A percentile compares a stretch with the other conserved stretches of the same genome.
These are phyloP conservation scores for Eublepharis macularius DNA, from an alignment of 2,113 vertebrate genomes.

Conservation along the genomic window DNA sequence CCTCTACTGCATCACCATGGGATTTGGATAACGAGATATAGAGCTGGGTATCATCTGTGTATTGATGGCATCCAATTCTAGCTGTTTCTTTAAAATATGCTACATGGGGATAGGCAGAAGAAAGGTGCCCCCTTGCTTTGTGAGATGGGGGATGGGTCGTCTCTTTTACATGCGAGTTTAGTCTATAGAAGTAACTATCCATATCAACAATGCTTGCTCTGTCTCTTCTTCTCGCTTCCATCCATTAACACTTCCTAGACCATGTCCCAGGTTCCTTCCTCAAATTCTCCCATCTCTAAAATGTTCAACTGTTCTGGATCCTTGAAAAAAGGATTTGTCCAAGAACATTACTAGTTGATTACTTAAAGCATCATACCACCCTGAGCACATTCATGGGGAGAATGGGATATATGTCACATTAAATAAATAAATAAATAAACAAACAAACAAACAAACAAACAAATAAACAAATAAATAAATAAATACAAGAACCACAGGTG, in stretches of 20 bases:
- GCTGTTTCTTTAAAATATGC: constrained; percentile 27
- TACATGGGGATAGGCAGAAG: constrained; percentile 8
- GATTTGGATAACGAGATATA: too few species aligned
- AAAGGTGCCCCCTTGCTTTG: background rate
- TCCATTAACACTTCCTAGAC: background rate
- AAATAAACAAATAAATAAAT: too few species aligned
- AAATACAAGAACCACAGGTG: rapidly evolving
- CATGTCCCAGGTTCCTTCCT: background rate
- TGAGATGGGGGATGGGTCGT: background rate
- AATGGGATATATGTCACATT: background rate
- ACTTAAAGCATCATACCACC: background rate
- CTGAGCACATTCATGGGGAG: too few species aligned
- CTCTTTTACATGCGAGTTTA: background rate
- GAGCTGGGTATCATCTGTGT: too few species aligned
- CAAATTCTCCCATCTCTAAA: background rate
- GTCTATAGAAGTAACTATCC: background rate
- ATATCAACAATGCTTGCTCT: background rate
- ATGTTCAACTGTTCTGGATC: background rate
- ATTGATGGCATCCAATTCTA: too few species aligned
- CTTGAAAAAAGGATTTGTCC: background rate
- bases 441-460: too few species aligned
- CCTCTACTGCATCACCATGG: too few species aligned
- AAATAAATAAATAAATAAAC: too few species aligned
- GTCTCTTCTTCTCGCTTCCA: background rate
- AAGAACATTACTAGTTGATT: background rate